A percentile compares a stretch with the other conserved stretches of the same genome.
phyloP scores from a whole-genome alignment of 2,797 vertebrate genomes.

The Cossypha niveicapilla region DNA sequence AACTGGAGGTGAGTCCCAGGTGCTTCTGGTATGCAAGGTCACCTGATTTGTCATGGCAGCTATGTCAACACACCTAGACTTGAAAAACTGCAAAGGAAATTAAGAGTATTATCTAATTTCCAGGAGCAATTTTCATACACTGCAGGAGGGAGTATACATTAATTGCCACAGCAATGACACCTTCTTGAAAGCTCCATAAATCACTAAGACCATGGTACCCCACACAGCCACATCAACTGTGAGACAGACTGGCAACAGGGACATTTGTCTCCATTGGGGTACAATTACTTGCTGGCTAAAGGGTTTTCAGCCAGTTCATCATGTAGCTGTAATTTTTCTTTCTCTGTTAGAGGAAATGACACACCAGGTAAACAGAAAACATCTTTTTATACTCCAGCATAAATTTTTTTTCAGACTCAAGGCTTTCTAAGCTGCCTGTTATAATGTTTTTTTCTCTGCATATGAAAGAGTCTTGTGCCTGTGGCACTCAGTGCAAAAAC shows the following conservation, averaged over 20 bases:
- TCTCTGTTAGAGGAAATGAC: neutral
- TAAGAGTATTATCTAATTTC: conserved; percentile 77
- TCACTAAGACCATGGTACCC: conserved; percentile 50
- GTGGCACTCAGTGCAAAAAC: neutral
- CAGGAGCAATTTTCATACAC: conserved; percentile 70
- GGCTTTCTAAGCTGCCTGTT: neutral
- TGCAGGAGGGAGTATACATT: conserved; percentile 64
- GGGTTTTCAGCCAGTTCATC: neutral
- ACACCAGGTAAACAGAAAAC: neutral
- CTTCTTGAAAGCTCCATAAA: conserved; percentile 71
- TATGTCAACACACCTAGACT: conserved; percentile 62
- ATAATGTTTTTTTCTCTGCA: neutral
- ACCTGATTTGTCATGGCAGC: conserved; percentile 64
- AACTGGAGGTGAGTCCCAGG: neutral
- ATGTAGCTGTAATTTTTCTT: neutral
- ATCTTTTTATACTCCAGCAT: neutral
- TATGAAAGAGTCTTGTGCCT: neutral
- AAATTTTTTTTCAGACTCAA: neutral
- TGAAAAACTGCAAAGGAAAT: conserved; percentile 77
- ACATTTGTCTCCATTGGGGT: conserved; percentile 57
- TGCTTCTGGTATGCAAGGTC: conserved; percentile 41
- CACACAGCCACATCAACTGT: neutral
- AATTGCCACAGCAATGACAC: conserved; percentile 69
- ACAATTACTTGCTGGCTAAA: conserved; percentile 39
- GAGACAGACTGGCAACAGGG: conserved; percentile 18